Evolutionary conservation across 1,140 invertebrate genomes (phyloP), one percentile per base, ranked within the genome.

Genomic region (Drosophila repletoides): DNA sequence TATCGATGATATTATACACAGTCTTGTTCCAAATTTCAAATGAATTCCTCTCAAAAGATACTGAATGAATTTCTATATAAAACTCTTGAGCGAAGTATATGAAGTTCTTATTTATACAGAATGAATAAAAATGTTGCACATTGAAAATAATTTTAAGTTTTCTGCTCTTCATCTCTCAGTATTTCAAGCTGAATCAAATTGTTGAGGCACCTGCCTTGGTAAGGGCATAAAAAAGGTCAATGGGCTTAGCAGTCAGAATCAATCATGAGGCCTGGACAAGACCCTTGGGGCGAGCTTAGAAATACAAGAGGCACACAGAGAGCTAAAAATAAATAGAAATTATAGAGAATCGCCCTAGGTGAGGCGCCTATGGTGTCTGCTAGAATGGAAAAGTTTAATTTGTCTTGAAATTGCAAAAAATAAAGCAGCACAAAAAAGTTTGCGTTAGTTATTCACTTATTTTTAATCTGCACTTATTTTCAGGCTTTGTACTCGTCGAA

Each of bases 321-420:
- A 40, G 59, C 77, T 81, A 83, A 76, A 83, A 83, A 83, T 83
- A 76, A 80, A 56, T 56, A 46, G 15, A 74, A 69, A 53, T 76
- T 59, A 66, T 75, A 36, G 40, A 51, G 52, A 67, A 43, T 51
- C 24, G 46, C 22, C 53, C 15, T 10, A 14, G 12, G 29, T 49
- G 34, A 17, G 22, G 22, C 5, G 5, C 9, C 14, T 24, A 14
- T 28, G 34, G 31, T 31, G 10, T 19, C 29, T 34, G n/a, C n/a
- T n/a, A n/a, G 41, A 56, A 56, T 46, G 43, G 10, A 43, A 58
- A 65, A 56, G 43, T 76, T 71, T 52, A 58, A 72, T 65, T 75
- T 59, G 33, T 59, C 10, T 26, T 19, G 17, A 64, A 59, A 64
- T 33, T 41, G 28, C 36, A 38, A 70, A 51, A 21, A 49, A 52